Evolutionary conservation across 2,888 invertebrate genomes (phyloP), one percentile per base, ranked within the genome.

Genomic region (Drosophila mayaguana): DNA sequence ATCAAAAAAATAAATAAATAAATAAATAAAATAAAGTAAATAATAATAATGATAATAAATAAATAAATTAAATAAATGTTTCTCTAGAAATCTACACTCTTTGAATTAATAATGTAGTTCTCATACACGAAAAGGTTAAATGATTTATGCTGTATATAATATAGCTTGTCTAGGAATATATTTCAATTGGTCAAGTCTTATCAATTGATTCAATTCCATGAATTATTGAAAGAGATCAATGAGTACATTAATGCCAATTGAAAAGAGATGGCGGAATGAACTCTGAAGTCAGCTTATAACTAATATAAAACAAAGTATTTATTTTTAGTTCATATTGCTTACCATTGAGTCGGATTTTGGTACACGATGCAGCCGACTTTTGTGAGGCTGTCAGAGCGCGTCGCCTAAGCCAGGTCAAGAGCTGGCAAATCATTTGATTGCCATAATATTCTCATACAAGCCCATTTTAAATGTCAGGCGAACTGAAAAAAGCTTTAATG

Each of bases 341-440:
- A 83, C 83, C 89, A 69, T 63, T 69, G 57, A 40, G 50, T 56
- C 32, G 22, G 54, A 59, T 61, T 65, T 62, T 42, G 42, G 48
- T 18, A 53, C 22, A 14, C 60, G 62, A 34, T 42, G 64, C 45
- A 50, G 53, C 18, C 16, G 20, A 40, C 43, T 57, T 36, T 9
- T 48, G 18, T 51, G 9, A 42, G 53, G 48, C 20, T 55, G 57
- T 34, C 54, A 42, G 36, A 22, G 6, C 12, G 28, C 32, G 16
- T 43, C 50, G 56, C 40, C 60, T 68, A 57, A 76, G 83, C 69
- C 80, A 74, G 70, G 83, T 83, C 74, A 74, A 71, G 67, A 70
- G 76, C 61, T 68, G 38, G 59, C 59, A 57, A 81, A 76, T 64
- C 70, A 78, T 66, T 74, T 55, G 61, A 74, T 64, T 74, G 53